Percentiles rank a stretch among this genome's conserved stretches.
phyloP scores from a whole-genome alignment of 1,140 invertebrate genomes.

The Tribolium madens region DNA sequence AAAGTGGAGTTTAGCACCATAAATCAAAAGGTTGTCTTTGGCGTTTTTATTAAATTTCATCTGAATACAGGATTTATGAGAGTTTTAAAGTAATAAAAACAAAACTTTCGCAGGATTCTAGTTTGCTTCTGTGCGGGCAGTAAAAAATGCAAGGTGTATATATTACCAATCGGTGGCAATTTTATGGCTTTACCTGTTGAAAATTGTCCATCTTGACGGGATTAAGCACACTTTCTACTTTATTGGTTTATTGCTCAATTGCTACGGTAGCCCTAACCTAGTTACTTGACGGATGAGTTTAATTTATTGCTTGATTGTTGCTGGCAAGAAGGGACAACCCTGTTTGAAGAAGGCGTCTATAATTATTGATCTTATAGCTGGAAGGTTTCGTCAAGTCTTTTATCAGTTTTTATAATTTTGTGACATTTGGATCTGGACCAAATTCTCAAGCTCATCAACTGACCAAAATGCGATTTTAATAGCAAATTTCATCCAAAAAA shows the following conservation, averaged over 20 bases:
- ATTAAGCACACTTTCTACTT: conserved; percentile 37
- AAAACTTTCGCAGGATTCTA: conserved; percentile 29
- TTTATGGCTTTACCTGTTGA: conserved; percentile 41
- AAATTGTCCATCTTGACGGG: conserved; percentile 4
- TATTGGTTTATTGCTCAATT: conserved; percentile 45
- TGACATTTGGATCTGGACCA: too few species aligned
- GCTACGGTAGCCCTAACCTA: conserved; percentile 38
- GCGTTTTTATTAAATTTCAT: conserved; percentile 46
- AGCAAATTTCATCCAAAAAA: background rate
- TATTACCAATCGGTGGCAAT: conserved; percentile 32
- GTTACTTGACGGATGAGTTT: conserved; percentile 17
- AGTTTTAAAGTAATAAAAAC: conserved; percentile 46
- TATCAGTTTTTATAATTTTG: too few species aligned
- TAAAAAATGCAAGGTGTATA: conserved; percentile 29
- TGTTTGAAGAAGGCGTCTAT: background rate
- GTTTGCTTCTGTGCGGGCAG: conserved; percentile 5
- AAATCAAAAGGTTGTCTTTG: conserved; percentile 43
- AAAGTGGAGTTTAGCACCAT: conserved; percentile 30
- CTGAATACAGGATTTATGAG: conserved; percentile 40
- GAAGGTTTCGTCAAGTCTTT: background rate
- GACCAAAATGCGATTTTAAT: conserved; percentile 3
- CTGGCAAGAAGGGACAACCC: background rate
- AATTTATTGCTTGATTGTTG: conserved; percentile 33
- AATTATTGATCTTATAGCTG: background rate
- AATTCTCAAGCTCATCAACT: too few species aligned